Evolutionary conservation across 2,888 invertebrate genomes (phyloP).

Genomic region (Trileptium ribeirensis): DNA sequence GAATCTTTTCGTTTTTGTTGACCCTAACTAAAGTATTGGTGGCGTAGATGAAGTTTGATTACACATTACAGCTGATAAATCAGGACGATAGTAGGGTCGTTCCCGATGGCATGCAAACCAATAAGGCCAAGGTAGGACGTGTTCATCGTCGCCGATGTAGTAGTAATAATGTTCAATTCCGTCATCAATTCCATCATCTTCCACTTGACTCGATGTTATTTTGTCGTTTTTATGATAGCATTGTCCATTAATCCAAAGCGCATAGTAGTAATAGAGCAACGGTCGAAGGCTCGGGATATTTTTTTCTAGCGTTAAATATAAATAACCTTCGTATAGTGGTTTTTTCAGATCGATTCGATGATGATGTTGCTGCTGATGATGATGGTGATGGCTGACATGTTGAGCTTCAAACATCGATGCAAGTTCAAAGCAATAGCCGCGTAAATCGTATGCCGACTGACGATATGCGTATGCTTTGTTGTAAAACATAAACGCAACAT

Average conservation of each 20-base stretch:
- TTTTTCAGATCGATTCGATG: not conserved
- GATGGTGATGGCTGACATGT: not conserved
- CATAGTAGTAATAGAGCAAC: not conserved
- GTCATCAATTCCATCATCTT: too few relatives aligned
- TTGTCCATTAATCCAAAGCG: not conserved
- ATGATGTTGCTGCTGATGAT: too few relatives aligned
- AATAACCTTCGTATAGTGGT: not conserved
- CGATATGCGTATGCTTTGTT: not conserved
- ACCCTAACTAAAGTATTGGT: too few relatives aligned
- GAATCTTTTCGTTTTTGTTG: too few relatives aligned
- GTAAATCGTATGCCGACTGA: not conserved
- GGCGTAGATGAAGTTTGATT: too few relatives aligned
- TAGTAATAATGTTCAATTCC: not conserved
- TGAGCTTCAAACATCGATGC: not conserved
- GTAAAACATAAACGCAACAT: not conserved
- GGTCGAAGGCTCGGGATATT: not conserved
- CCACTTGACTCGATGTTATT: too few relatives aligned
- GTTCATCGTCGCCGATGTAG: not conserved
- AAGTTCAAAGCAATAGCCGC: slow-evolving; percentile 1
- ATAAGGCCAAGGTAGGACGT: not conserved
- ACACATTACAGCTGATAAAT: not conserved
- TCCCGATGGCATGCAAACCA: not conserved
- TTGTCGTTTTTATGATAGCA: too few relatives aligned
- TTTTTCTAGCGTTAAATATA: not conserved
- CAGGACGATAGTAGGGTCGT: not conserved